phyloP scores from a whole-genome alignment of 2,113 vertebrate genomes.

The Eubucco bourcierii region DNA sequence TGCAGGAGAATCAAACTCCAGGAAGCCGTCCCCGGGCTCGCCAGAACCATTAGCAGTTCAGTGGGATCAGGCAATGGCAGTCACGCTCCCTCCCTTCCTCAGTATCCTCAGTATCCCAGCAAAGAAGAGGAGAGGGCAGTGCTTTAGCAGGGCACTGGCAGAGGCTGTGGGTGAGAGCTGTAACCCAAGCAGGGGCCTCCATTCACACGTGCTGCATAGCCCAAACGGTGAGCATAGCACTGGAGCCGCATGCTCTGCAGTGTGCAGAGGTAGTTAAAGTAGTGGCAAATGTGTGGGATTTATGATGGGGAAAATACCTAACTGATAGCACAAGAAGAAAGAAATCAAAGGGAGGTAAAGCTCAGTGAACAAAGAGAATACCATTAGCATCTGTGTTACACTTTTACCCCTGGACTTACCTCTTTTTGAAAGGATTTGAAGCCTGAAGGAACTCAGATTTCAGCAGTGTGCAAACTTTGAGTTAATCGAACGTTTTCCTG shows the following conservation, averaged over 20 bases:
- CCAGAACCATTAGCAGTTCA: background rate
- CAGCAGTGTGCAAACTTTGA: background rate
- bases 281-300: background rate
- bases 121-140: background rate
- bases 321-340: background rate
- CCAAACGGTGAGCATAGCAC: background rate
- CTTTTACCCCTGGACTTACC: background rate
- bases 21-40: background rate
- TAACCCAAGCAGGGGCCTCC: background rate
- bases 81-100: background rate
- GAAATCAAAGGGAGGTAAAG: background rate
- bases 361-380: background rate
- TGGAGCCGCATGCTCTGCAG: background rate
- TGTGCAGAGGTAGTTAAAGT: background rate
- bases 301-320: background rate
- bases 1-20: background rate
- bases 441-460: conserved; percentile 28
- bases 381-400: background rate
- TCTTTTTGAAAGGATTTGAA: background rate
- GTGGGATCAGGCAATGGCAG: background rate
- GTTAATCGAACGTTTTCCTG: background rate
- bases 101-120: too few species aligned
- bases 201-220: background rate
- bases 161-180: background rate
- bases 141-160: background rate